phyloP scores from a whole-genome alignment of 2,797 vertebrate species.

The Cetoscarus ocellatus region DNA sequence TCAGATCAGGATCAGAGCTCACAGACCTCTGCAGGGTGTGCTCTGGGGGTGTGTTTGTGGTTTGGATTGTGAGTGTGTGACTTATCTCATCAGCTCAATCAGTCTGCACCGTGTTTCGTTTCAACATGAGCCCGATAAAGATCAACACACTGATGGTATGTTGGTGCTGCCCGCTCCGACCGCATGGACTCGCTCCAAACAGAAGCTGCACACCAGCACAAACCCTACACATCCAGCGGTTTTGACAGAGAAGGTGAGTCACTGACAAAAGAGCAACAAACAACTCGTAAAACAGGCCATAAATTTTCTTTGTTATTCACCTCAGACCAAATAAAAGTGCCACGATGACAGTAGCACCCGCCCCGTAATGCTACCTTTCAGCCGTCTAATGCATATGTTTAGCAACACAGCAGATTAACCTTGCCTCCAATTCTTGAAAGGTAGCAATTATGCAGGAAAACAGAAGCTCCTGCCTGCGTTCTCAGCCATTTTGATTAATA shows the following conservation, averaged over 20 bases:
- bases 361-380: slow-evolving; percentile 47
- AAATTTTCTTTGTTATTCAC: slow-evolving; percentile 52
- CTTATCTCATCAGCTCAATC: slow-evolving; percentile 66
- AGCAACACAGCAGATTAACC: slow-evolving; percentile 46
- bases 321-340: slow-evolving; percentile 61
- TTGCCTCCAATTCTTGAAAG: slow-evolving; percentile 38
- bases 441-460: slow-evolving; percentile 57
- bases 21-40: neutral
- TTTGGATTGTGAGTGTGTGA: neutral
- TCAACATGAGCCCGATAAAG: slow-evolving; percentile 56
- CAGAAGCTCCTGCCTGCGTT: slow-evolving; percentile 28
- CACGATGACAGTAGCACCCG: slow-evolving; percentile 32
- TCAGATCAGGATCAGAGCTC: slow-evolving; percentile 35
- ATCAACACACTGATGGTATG: slow-evolving; percentile 49
- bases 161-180: slow-evolving; percentile 22
- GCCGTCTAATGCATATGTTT: slow-evolving; percentile 57
- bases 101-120: slow-evolving; percentile 40
- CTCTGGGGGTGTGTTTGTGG: slow-evolving; percentile 6
- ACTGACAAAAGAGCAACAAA: slow-evolving; percentile 46
- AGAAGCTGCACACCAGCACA: slow-evolving; percentile 1
- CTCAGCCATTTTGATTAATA: slow-evolving; percentile 60
- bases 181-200: slow-evolving; percentile 21
- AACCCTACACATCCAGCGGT: slow-evolving; percentile 4
- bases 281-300: slow-evolving; percentile 55
- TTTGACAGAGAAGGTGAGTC: slow-evolving; percentile 46